Percentiles rank a stretch among this genome's conserved stretches.
Evolutionary conservation across 2,113 vertebrate genomes (phyloP).

Genomic region (Crocuta crocuta): DNA sequence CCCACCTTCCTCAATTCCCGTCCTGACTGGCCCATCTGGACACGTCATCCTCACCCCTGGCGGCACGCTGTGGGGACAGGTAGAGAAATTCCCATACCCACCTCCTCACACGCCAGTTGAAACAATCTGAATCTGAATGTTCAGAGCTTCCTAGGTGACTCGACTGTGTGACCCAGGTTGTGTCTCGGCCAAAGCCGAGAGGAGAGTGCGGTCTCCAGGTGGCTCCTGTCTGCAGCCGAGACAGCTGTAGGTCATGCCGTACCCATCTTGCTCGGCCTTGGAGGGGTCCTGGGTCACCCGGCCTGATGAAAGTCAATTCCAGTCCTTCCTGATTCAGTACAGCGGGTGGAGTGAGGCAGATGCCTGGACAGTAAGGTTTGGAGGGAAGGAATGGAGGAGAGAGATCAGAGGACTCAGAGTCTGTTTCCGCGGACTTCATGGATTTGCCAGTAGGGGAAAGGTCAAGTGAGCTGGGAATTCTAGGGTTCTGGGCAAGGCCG

Average conservation of each 20-base stretch:
- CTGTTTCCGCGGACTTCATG: background rate
- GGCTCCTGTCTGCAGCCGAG: background rate
- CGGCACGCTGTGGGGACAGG: too few species aligned
- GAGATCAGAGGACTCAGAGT: background rate
- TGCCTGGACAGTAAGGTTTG: background rate
- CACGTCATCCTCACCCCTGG: background rate
- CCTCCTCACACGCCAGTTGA: background rate
- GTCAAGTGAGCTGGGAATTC: background rate
- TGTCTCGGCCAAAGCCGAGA: background rate
- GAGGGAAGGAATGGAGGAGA: background rate
- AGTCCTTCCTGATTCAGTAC: background rate
- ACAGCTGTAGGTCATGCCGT: fast-evolving
- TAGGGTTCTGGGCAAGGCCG: background rate
- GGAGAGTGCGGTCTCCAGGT: background rate
- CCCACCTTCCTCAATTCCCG: background rate
- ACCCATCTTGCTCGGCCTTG: background rate
- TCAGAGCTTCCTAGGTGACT: background rate
- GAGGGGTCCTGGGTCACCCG: background rate
- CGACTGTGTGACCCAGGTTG: fast-evolving
- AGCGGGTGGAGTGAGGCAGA: background rate
- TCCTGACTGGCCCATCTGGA: background rate
- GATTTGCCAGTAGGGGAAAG: background rate
- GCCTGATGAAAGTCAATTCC: background rate
- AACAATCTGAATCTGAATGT: background rate
- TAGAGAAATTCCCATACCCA: background rate